Percentiles rank a stretch among this genome's conserved stretches.
Evolutionary conservation across 2,888 invertebrate species (phyloP).

Genomic region (Laspeyria flexula): DNA sequence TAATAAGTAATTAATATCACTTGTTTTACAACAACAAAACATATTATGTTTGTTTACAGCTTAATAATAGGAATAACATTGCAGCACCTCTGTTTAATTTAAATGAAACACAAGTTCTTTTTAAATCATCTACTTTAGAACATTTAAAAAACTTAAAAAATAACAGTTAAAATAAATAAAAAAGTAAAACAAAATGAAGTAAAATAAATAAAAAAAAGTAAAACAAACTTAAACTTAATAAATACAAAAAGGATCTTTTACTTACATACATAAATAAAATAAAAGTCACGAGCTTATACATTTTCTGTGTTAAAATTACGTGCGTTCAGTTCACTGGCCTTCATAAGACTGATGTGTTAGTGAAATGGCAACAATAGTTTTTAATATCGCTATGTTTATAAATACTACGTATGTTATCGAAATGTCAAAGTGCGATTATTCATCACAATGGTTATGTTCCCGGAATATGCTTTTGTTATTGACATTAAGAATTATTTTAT

Average conservation of each 20-base stretch:
- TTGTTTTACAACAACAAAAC: no score
- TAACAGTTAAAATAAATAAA: no score
- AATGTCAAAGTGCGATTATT: slow-evolving; percentile 40
- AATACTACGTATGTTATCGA: slow-evolving; percentile 32
- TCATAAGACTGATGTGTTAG: slow-evolving; percentile 26
- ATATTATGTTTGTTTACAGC: no score
- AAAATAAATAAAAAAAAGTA: neutral
- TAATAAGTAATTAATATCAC: no score
- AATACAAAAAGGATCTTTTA: neutral
- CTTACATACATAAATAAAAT: slow-evolving; percentile 29
- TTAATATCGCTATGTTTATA: slow-evolving; percentile 30
- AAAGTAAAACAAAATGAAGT: no score
- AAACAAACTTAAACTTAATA: neutral
- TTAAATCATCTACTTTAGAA: no score
- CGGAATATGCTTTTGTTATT: slow-evolving; percentile 23
- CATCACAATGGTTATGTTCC: slow-evolving; percentile 19
- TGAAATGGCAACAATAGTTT: slow-evolving; percentile 20
- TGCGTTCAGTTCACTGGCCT: slow-evolving; percentile 3
- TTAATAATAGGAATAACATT: no score
- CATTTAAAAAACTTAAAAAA: no score
- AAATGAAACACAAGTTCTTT: no score
- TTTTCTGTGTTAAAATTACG: slow-evolving; percentile 21
- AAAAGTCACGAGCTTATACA: slow-evolving; percentile 33
- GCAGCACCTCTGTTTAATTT: no score
- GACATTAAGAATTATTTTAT: slow-evolving; percentile 1